Conservation (phyloP, 2,113 vertebrate genomes). For the Cariama cristata region DNA sequence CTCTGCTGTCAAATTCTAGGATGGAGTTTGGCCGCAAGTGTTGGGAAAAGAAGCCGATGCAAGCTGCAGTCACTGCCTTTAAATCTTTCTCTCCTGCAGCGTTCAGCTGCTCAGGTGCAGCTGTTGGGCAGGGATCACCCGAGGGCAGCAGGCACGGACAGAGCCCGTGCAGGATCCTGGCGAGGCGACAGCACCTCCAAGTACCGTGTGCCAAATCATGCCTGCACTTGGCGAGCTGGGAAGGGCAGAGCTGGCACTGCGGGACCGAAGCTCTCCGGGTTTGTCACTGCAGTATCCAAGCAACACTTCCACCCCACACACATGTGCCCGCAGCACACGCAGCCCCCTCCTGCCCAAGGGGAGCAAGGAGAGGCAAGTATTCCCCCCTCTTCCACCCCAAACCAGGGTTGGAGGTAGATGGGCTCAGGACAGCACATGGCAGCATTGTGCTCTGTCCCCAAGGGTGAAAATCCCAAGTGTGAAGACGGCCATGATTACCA, state of each 20-base stretch:
- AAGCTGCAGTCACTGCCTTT: background rate
- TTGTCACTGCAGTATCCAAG: slow-evolving; percentile 43
- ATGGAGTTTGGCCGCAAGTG: background rate
- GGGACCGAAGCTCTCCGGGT: background rate
- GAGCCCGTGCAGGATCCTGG: rapidly evolving
- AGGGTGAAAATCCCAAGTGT: background rate
- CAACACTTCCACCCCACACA: slow-evolving; percentile 37
- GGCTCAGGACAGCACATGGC: background rate
- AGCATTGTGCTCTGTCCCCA: background rate
- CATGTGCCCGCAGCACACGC: background rate
- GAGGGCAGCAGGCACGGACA: background rate
- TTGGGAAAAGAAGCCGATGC: background rate
- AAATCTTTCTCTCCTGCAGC: background rate
- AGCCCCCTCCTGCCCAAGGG: background rate
- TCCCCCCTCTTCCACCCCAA: background rate
- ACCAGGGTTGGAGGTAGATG: background rate
- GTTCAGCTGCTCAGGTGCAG: background rate
- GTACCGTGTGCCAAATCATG: rapidly evolving
- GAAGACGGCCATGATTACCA: background rate
- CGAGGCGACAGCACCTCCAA: rapidly evolving
- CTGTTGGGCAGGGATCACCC: background rate
- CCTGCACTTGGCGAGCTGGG: rapidly evolving
- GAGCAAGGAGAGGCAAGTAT: background rate
- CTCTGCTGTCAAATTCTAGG: background rate
- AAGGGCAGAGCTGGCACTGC: background rate